A percentile compares a stretch with the other conserved stretches of the same genome.
phyloP scores from a whole-genome alignment of 2,113 vertebrate species.

The Litocranius walleri region DNA sequence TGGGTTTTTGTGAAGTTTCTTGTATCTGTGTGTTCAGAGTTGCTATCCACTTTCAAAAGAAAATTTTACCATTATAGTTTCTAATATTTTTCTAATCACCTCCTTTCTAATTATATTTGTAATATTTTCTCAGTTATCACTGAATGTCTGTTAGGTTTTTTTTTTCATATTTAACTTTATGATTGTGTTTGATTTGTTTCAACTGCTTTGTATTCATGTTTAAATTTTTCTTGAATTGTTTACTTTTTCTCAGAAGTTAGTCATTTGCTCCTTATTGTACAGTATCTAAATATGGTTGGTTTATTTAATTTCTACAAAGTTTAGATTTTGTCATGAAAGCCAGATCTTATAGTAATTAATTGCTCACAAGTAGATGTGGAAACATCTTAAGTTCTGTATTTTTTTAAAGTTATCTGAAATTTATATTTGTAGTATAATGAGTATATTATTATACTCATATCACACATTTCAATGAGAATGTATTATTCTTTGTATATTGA shows the following conservation, averaged over 20 bases:
- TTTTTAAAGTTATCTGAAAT: not conserved
- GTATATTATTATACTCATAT: no score
- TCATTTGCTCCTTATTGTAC: not conserved
- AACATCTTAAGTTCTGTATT: not conserved
- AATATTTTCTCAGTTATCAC: not conserved
- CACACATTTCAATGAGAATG: not conserved
- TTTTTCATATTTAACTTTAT: not conserved
- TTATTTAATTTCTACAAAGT: not conserved
- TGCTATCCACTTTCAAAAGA: not conserved
- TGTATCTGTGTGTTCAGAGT: not conserved
- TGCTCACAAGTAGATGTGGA: not conserved
- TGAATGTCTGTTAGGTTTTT: not conserved
- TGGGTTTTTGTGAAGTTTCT: not conserved
- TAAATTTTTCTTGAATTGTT: not conserved
- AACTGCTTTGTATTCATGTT: not conserved
- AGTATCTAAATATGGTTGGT: not conserved
- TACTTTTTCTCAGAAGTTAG: not conserved
- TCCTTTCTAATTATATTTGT: not conserved
- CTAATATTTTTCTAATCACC: not conserved
- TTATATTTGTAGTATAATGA: not conserved
- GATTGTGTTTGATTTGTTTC: not conserved
- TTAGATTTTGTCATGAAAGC: not conserved
- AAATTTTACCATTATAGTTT: not conserved
- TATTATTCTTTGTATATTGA: not conserved
- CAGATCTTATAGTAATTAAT: not conserved